These are phyloP conservation scores for Drosophila sechellia DNA, from an alignment of 1,140 invertebrate species.

Conservation along the genomic window DNA sequence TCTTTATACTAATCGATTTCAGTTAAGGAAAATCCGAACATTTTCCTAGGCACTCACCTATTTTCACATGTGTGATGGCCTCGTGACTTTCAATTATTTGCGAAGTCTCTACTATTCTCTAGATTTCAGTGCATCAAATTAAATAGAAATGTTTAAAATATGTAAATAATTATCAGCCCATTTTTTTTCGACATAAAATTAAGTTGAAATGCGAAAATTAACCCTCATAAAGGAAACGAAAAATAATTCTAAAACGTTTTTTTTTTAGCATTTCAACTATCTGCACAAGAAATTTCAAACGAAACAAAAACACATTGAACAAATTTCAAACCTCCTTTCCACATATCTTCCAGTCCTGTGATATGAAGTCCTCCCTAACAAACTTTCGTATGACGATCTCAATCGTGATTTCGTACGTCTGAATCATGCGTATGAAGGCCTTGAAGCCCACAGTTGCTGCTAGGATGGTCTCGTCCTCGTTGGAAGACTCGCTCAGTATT, in stretches of 20 bases:
- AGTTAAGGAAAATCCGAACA: constrained; percentile 2
- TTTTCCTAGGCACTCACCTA: constrained; percentile 64
- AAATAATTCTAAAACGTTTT: constrained; percentile 8
- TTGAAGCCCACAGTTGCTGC: constrained; percentile 92
- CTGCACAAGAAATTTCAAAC: constrained; percentile 24
- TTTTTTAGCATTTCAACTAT: constrained; percentile 55
- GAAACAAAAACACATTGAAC: constrained; percentile 53
- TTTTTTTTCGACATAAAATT: constrained; percentile 2
- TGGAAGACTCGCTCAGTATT: constrained; percentile 91
- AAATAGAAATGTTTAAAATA: constrained; percentile 55
- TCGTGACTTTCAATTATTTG: constrained; percentile 82
- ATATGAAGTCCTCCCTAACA: constrained; percentile 92
- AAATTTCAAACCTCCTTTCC: constrained; percentile 83
- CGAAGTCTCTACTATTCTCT: constrained; percentile 84
- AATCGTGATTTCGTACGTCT: constrained; percentile 91
- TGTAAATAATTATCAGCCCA: constrained; percentile 39
- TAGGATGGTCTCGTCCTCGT: constrained; percentile 89
- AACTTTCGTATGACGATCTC: constrained; percentile 93
- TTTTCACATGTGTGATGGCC: constrained; percentile 83
- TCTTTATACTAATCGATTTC: not conserved
- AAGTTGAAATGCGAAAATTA: constrained; percentile 54
- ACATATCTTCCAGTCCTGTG: constrained; percentile 89
- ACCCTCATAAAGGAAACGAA: constrained; percentile 1
- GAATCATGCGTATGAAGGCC: constrained; percentile 93
- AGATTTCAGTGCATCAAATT: constrained; percentile 59